Conservation (phyloP, 2,797 vertebrate genomes). For the Chrysolophus pictus region DNA sequence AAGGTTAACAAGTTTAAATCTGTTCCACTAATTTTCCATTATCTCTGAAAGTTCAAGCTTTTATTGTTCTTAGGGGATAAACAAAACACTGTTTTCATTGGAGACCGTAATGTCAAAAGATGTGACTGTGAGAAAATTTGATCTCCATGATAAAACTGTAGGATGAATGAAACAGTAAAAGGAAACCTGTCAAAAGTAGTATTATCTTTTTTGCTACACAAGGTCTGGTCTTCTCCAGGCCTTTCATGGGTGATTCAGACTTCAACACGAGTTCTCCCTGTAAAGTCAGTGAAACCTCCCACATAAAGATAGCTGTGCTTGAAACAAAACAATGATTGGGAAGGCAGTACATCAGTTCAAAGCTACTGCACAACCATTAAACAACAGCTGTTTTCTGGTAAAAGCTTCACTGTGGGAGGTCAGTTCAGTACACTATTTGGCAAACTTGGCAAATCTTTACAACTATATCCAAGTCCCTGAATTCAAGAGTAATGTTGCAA, state of each 20-base stretch:
- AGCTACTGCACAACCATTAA: not conserved
- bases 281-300: not conserved
- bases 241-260: not conserved
- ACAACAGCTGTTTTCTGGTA: not conserved
- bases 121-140: not conserved
- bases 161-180: not conserved
- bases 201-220: not conserved
- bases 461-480: not conserved
- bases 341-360: not conserved
- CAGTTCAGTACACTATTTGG: not conserved
- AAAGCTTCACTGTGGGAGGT: not conserved
- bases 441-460: not conserved
- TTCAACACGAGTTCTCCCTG: not conserved
- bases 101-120: not conserved
- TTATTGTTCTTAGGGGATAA: not conserved
- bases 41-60: not conserved
- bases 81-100: not conserved
- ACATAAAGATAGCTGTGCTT: not conserved
- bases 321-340: not conserved
- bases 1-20: constrained; percentile 13
- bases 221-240: not conserved
- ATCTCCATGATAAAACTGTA: not conserved
- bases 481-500: not conserved
- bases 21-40: not conserved
- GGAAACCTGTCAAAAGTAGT: not conserved